Evolutionary conservation across 2,113 vertebrate genomes (phyloP).

Genomic region (Odocoileus hemionus): DNA sequence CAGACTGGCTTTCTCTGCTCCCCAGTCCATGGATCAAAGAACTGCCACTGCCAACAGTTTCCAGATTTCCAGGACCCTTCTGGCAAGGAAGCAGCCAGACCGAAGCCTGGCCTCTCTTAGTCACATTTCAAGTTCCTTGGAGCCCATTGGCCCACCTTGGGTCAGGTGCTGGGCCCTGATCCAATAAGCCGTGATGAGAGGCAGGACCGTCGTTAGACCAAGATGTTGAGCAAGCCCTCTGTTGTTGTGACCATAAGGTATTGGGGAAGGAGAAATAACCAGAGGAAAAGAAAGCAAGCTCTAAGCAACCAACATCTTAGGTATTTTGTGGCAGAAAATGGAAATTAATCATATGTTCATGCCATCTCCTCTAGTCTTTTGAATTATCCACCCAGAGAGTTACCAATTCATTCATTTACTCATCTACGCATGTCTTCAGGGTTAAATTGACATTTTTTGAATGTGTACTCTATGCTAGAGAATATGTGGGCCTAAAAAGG

Average conservation of each 20-base stretch:
- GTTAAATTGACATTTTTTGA: background rate
- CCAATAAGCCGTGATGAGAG: background rate
- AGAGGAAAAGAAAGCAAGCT: background rate
- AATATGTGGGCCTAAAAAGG: background rate
- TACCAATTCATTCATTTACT: background rate
- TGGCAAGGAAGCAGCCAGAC: background rate
- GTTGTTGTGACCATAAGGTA: too few relatives aligned
- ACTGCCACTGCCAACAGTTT: background rate
- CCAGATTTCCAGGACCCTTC: background rate
- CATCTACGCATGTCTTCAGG: background rate
- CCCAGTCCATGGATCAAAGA: background rate
- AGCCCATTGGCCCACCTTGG: background rate
- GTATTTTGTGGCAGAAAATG: background rate
- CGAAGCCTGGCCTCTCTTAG: background rate
- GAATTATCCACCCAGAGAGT: background rate
- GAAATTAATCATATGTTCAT: background rate
- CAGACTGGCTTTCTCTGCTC: background rate
- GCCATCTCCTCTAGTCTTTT: background rate
- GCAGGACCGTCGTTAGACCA: background rate
- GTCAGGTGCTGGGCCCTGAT: background rate
- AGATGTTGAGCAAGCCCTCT: background rate
- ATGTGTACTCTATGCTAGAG: background rate
- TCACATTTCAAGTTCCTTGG: background rate
- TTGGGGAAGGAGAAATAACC: background rate
- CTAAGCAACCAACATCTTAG: background rate